These are phyloP conservation scores for Anthrax anthrax DNA, from an alignment of 2,888 invertebrate genomes.

Conservation along the genomic window DNA sequence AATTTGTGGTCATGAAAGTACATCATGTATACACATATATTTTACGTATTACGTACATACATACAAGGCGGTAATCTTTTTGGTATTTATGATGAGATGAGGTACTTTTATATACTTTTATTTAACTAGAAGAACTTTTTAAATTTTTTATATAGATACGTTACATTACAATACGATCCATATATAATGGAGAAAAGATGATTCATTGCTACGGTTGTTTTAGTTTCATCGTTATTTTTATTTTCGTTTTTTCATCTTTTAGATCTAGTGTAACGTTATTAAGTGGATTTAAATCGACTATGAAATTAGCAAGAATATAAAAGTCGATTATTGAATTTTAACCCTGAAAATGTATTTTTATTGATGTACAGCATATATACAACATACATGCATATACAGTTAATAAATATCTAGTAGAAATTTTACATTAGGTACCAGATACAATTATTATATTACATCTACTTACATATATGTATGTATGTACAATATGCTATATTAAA, in stretches of 20 bases:
- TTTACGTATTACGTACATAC: neutral
- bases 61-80: neutral
- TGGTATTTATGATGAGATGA: too few species aligned
- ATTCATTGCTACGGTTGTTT: constrained; percentile 4
- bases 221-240: neutral
- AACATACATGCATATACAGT: too few species aligned
- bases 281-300: constrained; percentile 12
- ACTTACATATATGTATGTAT: too few species aligned
- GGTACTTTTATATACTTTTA: too few species aligned
- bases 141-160: too few species aligned
- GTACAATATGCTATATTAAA: too few species aligned
- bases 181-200: neutral
- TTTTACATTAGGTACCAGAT: too few species aligned
- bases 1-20: constrained; percentile 1
- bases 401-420: too few species aligned
- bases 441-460: neutral
- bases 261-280: constrained; percentile 8
- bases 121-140: too few species aligned
- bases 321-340: constrained; percentile 8
- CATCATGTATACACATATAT: neutral
- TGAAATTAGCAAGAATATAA: constrained; percentile 11
- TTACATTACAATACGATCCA: too few species aligned
- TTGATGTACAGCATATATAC: neutral
- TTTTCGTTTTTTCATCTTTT: neutral
- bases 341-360: constrained; percentile 3